A percentile compares a stretch with the other conserved stretches of the same genome.
These are phyloP conservation scores for Corythucha ciliata DNA, from an alignment of 2,888 invertebrate species.

Conservation along the genomic window DNA sequence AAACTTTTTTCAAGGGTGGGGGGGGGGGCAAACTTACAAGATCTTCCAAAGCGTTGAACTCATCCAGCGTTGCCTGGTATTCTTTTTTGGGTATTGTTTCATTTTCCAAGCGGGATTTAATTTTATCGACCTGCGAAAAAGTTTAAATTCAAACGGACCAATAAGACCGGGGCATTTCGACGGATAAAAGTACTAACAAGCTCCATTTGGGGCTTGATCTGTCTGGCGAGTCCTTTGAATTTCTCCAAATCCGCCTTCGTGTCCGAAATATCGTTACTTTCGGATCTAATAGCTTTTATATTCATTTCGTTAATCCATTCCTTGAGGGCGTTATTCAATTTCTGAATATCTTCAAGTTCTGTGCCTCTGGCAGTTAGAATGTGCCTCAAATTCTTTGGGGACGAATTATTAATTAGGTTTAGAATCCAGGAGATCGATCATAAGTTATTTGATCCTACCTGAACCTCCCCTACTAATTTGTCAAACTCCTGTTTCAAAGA, in stretches of 20 bases:
- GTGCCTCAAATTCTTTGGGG: conserved; percentile 53
- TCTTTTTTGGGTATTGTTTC: conserved; percentile 49
- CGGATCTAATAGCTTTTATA: conserved; percentile 65
- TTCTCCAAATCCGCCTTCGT: conserved; percentile 84
- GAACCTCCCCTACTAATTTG: conserved; percentile 69
- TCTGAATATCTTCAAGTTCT: conserved; percentile 78
- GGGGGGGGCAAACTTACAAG: conserved; percentile 45
- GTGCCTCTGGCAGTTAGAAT: conserved; percentile 63
- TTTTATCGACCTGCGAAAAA: conserved; percentile 46
- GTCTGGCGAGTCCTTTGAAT: conserved; percentile 69
- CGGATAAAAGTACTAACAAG: conserved; percentile 52
- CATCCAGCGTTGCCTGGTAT: conserved; percentile 59
- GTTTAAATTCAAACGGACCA: no score
- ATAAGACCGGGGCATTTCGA: no score
- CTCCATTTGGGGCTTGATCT: conserved; percentile 70
- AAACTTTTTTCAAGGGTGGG: no score
- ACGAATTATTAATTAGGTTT: conserved; percentile 2
- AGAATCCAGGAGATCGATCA: neutral
- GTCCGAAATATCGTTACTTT: conserved; percentile 75
- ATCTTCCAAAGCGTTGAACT: conserved; percentile 60
- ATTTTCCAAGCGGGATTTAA: conserved; percentile 63
- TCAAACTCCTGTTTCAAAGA: conserved; percentile 83
- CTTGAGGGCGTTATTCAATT: conserved; percentile 66
- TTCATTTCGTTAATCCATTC: conserved; percentile 87
- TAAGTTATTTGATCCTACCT: conserved; percentile 43